A percentile compares a stretch with the other conserved stretches of the same genome.
phyloP scores from a whole-genome alignment of 1,140 invertebrate species.

The Chymomyza costata region DNA sequence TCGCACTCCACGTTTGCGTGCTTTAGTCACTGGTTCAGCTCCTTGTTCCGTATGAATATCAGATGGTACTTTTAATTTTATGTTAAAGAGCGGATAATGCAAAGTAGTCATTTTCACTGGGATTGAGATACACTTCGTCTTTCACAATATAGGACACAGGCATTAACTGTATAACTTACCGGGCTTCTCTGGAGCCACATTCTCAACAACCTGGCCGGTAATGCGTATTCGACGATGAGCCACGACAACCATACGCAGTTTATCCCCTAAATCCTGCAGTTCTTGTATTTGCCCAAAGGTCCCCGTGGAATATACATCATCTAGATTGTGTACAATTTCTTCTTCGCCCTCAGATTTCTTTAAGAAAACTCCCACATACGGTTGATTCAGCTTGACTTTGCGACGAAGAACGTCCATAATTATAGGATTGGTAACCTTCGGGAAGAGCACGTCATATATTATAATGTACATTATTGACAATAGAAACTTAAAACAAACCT shows the following conservation, averaged over 20 bases:
- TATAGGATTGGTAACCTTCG: constrained; percentile 87
- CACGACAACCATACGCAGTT: constrained; percentile 93
- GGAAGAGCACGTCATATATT: not conserved
- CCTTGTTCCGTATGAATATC: constrained; percentile 59
- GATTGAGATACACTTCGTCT: constrained; percentile 44
- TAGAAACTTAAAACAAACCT: constrained; percentile 79
- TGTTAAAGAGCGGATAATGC: constrained; percentile 75
- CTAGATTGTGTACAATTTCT: constrained; percentile 90
- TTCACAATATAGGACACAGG: constrained; percentile 40
- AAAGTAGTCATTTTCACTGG: constrained; percentile 75
- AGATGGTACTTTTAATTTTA: constrained; percentile 74
- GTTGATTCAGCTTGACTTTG: constrained; percentile 97
- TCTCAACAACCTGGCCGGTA: constrained; percentile 85
- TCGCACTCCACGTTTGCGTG: constrained; percentile 73
- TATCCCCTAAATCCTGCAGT: constrained; percentile 95
- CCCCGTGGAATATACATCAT: constrained; percentile 94
- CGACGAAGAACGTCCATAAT: constrained; percentile 93
- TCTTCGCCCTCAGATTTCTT: constrained; percentile 94
- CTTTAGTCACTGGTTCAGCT: constrained; percentile 45
- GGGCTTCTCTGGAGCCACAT: constrained; percentile 77
- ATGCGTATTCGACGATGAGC: constrained; percentile 92
- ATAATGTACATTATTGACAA: not conserved
- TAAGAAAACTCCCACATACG: constrained; percentile 98
- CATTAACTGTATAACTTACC: constrained; percentile 37
- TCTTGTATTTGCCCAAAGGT: constrained; percentile 99